Percentiles rank a stretch among this genome's conserved stretches.
Evolutionary conservation across 2,888 invertebrate genomes (phyloP).

Genomic region (Anodontia alba): DNA sequence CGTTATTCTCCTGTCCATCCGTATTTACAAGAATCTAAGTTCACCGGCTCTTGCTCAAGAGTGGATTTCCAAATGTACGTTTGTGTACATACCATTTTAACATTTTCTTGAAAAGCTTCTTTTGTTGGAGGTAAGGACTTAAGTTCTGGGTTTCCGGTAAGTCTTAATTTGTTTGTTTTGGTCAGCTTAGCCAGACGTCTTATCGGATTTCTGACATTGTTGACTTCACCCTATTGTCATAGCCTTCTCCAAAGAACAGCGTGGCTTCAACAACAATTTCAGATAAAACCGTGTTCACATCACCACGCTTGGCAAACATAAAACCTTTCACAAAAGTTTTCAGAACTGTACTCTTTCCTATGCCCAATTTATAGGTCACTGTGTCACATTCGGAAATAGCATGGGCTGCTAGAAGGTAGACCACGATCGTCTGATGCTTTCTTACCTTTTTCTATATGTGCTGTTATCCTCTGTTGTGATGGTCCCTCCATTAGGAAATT

Average conservation of each 20-base stretch:
- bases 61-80: neutral
- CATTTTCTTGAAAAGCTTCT: constrained; percentile 4
- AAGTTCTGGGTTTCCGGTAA: no score
- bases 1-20: neutral
- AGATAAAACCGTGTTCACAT: neutral
- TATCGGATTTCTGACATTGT: constrained; percentile 19
- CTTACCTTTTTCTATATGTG: no score
- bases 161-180: no score
- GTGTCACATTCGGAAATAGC: constrained; percentile 45
- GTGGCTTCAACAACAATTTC: constrained; percentile 17
- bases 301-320: constrained; percentile 3
- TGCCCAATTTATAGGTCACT: constrained; percentile 23
- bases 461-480: no score
- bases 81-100: neutral
- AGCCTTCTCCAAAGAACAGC: no score
- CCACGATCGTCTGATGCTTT: no score
- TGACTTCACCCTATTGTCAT: neutral
- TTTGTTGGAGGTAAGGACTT: no score
- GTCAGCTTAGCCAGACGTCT: constrained; percentile 13
- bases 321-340: constrained; percentile 3
- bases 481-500: no score
- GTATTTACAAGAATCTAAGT: neutral
- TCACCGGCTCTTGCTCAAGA: neutral
- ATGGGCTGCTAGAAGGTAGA: no score
- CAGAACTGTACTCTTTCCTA: constrained; percentile 29